Percentiles rank a stretch among this genome's conserved stretches.
These are phyloP conservation scores for Yponomeuta evonymella DNA, from an alignment of 2,888 invertebrate species.

Conservation along the genomic window DNA sequence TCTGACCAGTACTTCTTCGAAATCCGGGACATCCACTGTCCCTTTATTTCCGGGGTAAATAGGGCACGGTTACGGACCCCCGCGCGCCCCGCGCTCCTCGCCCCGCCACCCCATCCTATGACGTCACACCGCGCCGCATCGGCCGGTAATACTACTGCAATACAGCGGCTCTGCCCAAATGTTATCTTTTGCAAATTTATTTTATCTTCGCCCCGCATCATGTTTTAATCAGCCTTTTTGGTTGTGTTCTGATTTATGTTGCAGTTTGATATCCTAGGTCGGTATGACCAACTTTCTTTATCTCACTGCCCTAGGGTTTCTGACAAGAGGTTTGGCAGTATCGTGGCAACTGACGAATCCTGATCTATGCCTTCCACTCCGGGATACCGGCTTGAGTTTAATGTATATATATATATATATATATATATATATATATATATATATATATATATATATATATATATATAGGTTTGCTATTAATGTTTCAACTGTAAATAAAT, in stretches of 20 bases:
- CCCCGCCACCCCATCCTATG: slow-evolving; percentile 25
- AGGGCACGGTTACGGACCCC: slow-evolving; percentile 31
- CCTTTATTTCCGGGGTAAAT: slow-evolving; percentile 36
- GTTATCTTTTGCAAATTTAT: not conserved
- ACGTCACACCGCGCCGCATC: slow-evolving; percentile 27
- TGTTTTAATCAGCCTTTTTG: not conserved
- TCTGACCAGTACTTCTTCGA: not conserved
- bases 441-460: no score
- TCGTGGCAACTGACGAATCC: no score
- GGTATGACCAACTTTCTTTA: not conserved
- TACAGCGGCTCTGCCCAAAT: slow-evolving; percentile 16
- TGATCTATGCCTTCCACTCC: no score
- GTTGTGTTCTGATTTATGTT: not conserved
- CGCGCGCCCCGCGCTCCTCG: not conserved
- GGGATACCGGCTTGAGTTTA: no score
- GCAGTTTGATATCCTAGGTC: not conserved
- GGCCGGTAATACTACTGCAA: slow-evolving; percentile 19
- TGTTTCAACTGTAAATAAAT: no score
- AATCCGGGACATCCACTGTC: slow-evolving; percentile 25
- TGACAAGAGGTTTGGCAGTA: no score
- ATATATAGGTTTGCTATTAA: no score
- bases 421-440: no score
- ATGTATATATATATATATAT: no score
- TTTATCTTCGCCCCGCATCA: not conserved
- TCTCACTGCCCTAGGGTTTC: no score